Base-by-base conservation (phyloP, 2,797 vertebrate genomes). In the Numenius phaeopus region DNA sequence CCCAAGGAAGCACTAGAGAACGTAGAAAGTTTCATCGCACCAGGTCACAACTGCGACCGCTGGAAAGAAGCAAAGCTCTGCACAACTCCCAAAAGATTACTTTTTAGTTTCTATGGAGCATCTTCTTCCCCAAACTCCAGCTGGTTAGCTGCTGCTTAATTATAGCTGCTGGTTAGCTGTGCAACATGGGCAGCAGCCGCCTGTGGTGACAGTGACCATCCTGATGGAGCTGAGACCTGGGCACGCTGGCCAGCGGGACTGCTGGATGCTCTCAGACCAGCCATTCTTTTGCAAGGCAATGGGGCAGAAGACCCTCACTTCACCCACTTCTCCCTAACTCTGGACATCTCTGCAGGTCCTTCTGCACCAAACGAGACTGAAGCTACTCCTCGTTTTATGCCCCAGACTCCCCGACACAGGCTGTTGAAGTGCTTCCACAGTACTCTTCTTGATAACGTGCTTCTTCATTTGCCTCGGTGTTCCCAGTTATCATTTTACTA, bases 41-140 rank as follows among this genome's bases (percentile, higher is more conserved):
- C 17, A 22, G 20, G 16, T 58, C 62, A 87, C 0, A 0, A 61
- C 54, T 7, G 8, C 8, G 49, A n/a, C 46, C 1, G 0, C 32
- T 62, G 44, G 75, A 73, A 90, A 91, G 84, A 83, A 73, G n/a
- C 11, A 67, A 89, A 67, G 37, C 14, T 57, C 67, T 52, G 30
- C 29, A 44, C 44, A 29, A 17, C 37, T 78, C 44, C 23, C 30
- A 46, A 10, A 66, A 66, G 29, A 22, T 50, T 14, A 55, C 39
- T 64, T 89, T 26, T 76, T 73, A 69, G 27, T n/a, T 22, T 18
- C 54, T 39, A 21, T 1, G 7, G n/a, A 89, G 42, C 32, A 73
- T 17, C 26, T 67, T 55, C 70, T 44, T 76, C 16, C 62, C 40
- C 70, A 61, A 1, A 49, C 22, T 83, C 46, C 46, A 42, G 54